Base-by-base conservation (phyloP, 1,140 invertebrate genomes). In the Cotesia chilonis region DNA sequence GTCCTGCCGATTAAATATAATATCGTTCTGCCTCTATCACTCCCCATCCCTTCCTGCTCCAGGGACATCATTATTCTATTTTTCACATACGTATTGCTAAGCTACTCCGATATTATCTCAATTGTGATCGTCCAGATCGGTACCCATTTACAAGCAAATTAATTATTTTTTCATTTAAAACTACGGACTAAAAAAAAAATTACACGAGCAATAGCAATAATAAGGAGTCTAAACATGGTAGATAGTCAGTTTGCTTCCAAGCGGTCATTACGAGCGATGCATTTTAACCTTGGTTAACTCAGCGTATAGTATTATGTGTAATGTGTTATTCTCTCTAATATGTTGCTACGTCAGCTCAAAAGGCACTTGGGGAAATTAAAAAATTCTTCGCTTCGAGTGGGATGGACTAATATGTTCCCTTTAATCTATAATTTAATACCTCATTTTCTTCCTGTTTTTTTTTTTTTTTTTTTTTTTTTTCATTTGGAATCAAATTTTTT, bases 251-350 rank as follows among this genome's bases (percentile, higher is more conserved):
- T 28, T 38, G 57, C 41, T 51, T 70, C 51, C 60, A 63, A 47
- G 57, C 28, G 17, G 38, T 70, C 59, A 70, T 70, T 70, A 70
- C 68, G 54, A 47, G 41, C 41, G 6, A 10, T 47, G 41, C 65
- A 70, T 57, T 69, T 70, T 38, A 70, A 70, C 68, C 59, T 70
- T 70, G 68, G 68, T 61, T 70, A 20, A 70, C 63, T 59, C 60
- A 63, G 14, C 28, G 57, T 20, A 47, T 47, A 7, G 7, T 47
- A 47, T 28, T 47, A 47, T 47, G 10, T 47, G 6, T 47, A 47
- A 47, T 47, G 38, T 41, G 41, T 47, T 47, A 47, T 47, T 47
- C 41, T 59, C 57, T 59, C 38, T 72, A 72, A 66, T 72, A 72
- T 68, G 67, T 60, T 68, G 60, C 37, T 60, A 55, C 54, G 57